Evolutionary conservation across 2,888 invertebrate species (phyloP).

Genomic region (Hirtodrosophila duncani): DNA sequence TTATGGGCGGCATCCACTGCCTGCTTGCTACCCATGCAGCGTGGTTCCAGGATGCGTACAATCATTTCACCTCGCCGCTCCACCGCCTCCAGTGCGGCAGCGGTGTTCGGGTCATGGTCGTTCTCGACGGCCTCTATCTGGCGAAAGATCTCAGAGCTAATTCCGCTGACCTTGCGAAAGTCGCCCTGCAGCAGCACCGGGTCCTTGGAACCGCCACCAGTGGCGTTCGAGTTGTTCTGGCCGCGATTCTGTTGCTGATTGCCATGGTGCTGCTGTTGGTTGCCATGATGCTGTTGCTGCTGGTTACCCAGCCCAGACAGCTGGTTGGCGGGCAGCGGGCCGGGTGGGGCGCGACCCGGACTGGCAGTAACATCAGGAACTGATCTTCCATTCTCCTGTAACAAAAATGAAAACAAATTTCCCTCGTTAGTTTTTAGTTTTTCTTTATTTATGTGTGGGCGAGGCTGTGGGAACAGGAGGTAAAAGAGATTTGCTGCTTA

Average conservation of each 20-base stretch:
- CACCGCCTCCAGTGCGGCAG: slow-evolving; percentile 94
- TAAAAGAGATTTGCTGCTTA: slow-evolving; percentile 27
- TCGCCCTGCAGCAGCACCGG: slow-evolving; percentile 93
- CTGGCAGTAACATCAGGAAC: slow-evolving; percentile 94
- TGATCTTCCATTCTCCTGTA: slow-evolving; percentile 93
- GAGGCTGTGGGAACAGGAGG: too few species aligned
- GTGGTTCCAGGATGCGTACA: slow-evolving; percentile 91
- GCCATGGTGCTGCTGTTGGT: slow-evolving; percentile 79
- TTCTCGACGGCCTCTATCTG: slow-evolving; percentile 98
- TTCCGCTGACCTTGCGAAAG: slow-evolving; percentile 97
- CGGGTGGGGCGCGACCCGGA: slow-evolving; percentile 89
- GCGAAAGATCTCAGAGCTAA: slow-evolving; percentile 96
- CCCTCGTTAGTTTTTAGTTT: slow-evolving; percentile 4
- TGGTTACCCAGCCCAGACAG: slow-evolving; percentile 79
- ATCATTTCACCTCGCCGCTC: slow-evolving; percentile 97
- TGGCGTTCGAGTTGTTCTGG: slow-evolving; percentile 40
- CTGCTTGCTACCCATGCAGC: slow-evolving; percentile 92
- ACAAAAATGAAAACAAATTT: slow-evolving; percentile 24
- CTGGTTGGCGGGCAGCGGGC: slow-evolving; percentile 81
- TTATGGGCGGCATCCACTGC: slow-evolving; percentile 92
- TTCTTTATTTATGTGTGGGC: slow-evolving; percentile 31
- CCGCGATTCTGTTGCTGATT: slow-evolving; percentile 66
- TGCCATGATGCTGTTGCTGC: slow-evolving; percentile 73
- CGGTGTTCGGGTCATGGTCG: slow-evolving; percentile 95
- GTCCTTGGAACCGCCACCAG: slow-evolving; percentile 79